Conservation (phyloP, 2,113 vertebrate genomes). For the Platycercus adscitus region DNA sequence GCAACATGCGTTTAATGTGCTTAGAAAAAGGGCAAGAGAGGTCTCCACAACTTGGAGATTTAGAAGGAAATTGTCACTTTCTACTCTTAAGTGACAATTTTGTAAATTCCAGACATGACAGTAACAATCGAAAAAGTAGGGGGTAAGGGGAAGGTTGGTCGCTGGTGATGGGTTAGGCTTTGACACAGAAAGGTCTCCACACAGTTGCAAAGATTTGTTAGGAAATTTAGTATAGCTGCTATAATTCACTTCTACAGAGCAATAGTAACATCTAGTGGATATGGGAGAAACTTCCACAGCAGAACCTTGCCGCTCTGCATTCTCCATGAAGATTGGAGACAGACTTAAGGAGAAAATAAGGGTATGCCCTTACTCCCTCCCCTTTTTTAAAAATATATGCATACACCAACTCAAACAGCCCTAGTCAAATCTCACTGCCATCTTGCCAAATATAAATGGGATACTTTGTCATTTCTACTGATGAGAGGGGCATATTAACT, state of each 20-base stretch:
- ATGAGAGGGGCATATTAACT: neutral
- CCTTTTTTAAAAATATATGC: too few species aligned
- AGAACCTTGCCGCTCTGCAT: neutral
- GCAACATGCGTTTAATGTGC: neutral
- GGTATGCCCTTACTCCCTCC: too few species aligned
- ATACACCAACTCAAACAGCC: neutral
- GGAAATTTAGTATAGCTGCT: neutral
- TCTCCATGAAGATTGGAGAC: neutral
- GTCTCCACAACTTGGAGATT: neutral
- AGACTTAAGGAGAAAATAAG: neutral
- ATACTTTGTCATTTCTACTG: neutral
- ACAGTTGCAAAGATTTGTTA: neutral
- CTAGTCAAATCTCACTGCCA: neutral
- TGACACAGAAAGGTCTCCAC: neutral
- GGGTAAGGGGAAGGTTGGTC: neutral
- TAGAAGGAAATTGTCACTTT: conserved; percentile 32
- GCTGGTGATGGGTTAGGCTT: neutral
- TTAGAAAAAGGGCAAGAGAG: neutral
- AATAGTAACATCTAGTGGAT: conserved; percentile 73
- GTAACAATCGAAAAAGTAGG: neutral
- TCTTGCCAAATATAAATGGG: neutral
- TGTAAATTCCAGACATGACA: conserved; percentile 35
- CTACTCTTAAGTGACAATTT: conserved; percentile 19
- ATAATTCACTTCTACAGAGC: neutral
- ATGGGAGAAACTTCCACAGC: neutral